A percentile compares a stretch with the other conserved stretches of the same genome.
Evolutionary conservation across 53 echinoderm and acorn worm species (phyloP).

Genomic region (Paracentrotus lividus): DNA sequence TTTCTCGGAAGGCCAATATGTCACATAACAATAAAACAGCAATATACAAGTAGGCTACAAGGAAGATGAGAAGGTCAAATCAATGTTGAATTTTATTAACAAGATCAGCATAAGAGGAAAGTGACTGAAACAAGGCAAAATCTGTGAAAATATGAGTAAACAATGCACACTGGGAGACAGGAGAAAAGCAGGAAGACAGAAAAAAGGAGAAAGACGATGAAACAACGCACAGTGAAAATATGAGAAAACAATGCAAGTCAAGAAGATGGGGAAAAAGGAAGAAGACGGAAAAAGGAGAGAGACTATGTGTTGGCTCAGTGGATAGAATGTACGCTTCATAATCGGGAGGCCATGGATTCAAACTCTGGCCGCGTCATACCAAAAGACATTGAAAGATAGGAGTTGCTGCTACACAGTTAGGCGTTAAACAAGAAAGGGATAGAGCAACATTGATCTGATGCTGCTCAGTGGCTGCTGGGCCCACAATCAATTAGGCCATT

Average conservation of each 20-base stretch:
- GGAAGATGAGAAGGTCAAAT: neutral
- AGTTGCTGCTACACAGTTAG: too few relatives aligned
- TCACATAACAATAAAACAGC: neutral
- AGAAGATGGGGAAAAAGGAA: too few relatives aligned
- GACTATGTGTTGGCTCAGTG: too few relatives aligned
- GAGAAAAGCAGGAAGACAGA: neutral
- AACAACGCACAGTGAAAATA: neutral
- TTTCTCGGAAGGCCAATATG: neutral
- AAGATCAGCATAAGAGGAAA: neutral
- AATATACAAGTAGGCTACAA: neutral
- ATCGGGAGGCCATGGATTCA: too few relatives aligned
- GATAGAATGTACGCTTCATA: too few relatives aligned
- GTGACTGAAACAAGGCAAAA: slow-evolving; percentile 10
- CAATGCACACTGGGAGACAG: neutral
- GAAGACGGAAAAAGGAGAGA: too few relatives aligned
- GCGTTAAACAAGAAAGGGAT: neutral
- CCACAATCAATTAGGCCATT: too few relatives aligned
- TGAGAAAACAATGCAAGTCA: neutral
- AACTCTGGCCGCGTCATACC: too few relatives aligned
- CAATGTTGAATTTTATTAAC: neutral
- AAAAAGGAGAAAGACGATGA: neutral
- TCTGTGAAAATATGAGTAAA: neutral
- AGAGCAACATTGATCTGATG: neutral
- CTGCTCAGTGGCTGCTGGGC: too few relatives aligned
- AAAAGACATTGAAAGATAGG: too few relatives aligned